Evolutionary conservation across 2,113 vertebrate genomes (phyloP).

Genomic region (Phyllostomus discolor): DNA sequence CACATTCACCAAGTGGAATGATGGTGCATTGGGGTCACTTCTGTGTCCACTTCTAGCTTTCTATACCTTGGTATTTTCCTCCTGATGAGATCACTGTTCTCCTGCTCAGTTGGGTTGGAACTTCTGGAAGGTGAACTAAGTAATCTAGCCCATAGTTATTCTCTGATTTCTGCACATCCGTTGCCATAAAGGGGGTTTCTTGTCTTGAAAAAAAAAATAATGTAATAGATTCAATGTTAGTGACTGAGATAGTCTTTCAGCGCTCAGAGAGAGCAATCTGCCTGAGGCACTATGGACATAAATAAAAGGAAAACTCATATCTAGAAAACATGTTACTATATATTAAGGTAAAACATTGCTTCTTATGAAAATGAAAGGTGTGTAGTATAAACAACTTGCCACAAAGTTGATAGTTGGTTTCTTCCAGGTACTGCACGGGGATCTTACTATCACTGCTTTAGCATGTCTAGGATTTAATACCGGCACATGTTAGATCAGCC

Average conservation of each 20-base stretch:
- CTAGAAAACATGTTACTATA: neutral
- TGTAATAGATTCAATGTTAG: neutral
- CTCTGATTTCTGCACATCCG: neutral
- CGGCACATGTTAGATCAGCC: neutral
- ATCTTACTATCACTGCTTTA: neutral
- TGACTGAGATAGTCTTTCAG: neutral
- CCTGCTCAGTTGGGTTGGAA: neutral
- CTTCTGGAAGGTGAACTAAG: neutral
- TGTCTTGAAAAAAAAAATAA: neutral
- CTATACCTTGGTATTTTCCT: neutral
- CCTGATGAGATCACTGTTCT: neutral
- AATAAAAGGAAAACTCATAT: neutral
- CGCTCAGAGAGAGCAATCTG: constrained; percentile 71
- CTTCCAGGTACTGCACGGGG: neutral
- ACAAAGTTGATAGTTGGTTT: neutral
- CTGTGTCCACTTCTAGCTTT: neutral
- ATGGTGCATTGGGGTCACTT: neutral
- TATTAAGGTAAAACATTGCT: neutral
- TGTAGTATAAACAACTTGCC: neutral
- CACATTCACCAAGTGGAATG: neutral
- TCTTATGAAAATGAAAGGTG: neutral
- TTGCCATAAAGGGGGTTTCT: neutral
- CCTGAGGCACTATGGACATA: neutral
- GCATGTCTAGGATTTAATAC: neutral
- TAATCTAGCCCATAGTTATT: neutral